phyloP scores from a whole-genome alignment of 2,888 invertebrate species.

The Entomobrya multifasciata region DNA sequence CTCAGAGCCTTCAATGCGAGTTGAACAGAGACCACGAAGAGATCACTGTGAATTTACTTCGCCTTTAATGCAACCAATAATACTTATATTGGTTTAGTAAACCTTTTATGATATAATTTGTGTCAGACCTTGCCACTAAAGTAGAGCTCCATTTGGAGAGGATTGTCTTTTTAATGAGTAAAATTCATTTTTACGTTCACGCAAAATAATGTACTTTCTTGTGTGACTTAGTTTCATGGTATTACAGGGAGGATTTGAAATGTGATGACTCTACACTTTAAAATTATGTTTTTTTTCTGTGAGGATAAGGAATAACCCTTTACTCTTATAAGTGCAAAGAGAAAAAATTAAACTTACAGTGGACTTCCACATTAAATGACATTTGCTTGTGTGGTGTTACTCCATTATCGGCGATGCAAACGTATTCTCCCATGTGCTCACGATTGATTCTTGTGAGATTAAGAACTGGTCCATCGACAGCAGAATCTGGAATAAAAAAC shows the following conservation, averaged over 20 bases:
- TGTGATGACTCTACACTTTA: not conserved
- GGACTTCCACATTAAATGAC: slow-evolving; percentile 91
- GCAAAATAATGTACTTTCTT: too few relatives aligned
- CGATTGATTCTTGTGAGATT: slow-evolving; percentile 89
- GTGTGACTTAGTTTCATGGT: too few relatives aligned
- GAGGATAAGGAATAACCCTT: too few relatives aligned
- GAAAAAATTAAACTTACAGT: slow-evolving; percentile 88
- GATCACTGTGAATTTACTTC: slow-evolving; percentile 20
- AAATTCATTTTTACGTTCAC: slow-evolving; percentile 33
- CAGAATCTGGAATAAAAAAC: slow-evolving; percentile 86
- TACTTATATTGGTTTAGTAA: not conserved
- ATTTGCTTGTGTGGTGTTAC: slow-evolving; percentile 91
- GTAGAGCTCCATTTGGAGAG: slow-evolving; percentile 28
- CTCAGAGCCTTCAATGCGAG: too few relatives aligned
- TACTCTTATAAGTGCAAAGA: not conserved
- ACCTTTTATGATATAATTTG: slow-evolving; percentile 11
- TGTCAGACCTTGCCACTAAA: not conserved
- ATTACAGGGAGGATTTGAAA: not conserved
- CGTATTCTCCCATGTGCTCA: slow-evolving; percentile 89
- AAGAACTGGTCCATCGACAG: slow-evolving; percentile 88
- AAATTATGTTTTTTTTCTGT: slow-evolving; percentile 20
- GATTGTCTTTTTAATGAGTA: slow-evolving; percentile 48
- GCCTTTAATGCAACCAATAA: slow-evolving; percentile 12
- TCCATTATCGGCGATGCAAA: slow-evolving; percentile 88
- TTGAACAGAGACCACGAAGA: too few relatives aligned